Base-by-base conservation (phyloP, 1,140 invertebrate species). In the Drosophila mauritiana region DNA sequence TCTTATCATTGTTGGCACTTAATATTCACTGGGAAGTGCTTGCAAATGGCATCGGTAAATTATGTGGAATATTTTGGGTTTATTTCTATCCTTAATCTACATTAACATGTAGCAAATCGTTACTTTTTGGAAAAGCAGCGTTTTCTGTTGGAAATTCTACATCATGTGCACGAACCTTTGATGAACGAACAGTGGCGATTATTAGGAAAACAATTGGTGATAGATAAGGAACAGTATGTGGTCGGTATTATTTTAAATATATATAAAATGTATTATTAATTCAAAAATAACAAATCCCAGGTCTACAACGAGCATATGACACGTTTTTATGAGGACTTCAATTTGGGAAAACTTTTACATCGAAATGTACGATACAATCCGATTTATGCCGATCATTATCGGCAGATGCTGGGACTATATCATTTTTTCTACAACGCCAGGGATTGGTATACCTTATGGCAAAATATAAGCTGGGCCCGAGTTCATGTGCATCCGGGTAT, bases 391-490 rank as follows among this genome's bases (percentile, higher is more conserved):
- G 93, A 94, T 4, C 95, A 96, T 43, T 78, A 93, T 5, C 86
- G 94, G 36, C 94, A 96, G 84, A 93, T 94, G 8, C 78, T 94
- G 6, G 93, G 93, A 0, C 86, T 96, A 39, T 96, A 95, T 93
- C 93, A 96, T 40, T 77, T 95, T 40, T 93, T 96, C 67, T 95
- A 94, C 89, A 94, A 94, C 75, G 94, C 95, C 31, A 95, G 95
- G 68, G 94, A 94, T 61, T 95, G 93, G 76, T 92, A 92, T 15
- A 94, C 94, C 0, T 94, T 94, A 80, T 93, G 94, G 62, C 94
- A 94, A 53, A 94, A 93, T 6, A 94, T 95, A 7, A 93, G 93
- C 64, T 96, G 94, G 94, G 94, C 95, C 31, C 93, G 95, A 11
- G 83, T 94, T 12, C 73, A 94, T 68, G 62, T 95, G 3, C 96